These are phyloP conservation scores for Carterocephalus palaemon DNA, from an alignment of 2,888 invertebrate species.

Conservation along the genomic window DNA sequence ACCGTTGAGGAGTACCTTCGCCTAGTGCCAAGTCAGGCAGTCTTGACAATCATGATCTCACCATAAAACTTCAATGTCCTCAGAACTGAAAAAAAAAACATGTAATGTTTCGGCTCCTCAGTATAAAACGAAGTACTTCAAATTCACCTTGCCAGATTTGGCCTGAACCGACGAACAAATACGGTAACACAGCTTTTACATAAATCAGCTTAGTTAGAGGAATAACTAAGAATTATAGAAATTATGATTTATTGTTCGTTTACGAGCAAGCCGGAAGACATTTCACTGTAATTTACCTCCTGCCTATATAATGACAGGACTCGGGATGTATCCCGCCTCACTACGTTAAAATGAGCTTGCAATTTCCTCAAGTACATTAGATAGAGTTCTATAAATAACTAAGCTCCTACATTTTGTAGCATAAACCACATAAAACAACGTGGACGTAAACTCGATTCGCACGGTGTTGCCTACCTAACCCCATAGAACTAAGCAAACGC, in stretches of 20 bases:
- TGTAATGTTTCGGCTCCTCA: too few relatives aligned
- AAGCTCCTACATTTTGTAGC: conserved; percentile 15
- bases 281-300: conserved; percentile 4
- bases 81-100: too few relatives aligned
- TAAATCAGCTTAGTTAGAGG: too few relatives aligned
- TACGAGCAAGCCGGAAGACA: not conserved
- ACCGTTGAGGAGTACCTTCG: too few relatives aligned
- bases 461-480: conserved; percentile 43
- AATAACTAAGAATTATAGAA: conserved; percentile 2
- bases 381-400: conserved; percentile 12
- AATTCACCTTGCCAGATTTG: too few relatives aligned
- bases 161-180: too few relatives aligned
- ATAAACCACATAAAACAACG: conserved; percentile 14
- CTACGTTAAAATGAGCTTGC: not conserved
- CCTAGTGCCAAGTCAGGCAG: too few relatives aligned
- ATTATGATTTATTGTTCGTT: conserved; percentile 13
- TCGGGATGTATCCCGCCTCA: not conserved
- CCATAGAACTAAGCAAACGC: conserved; percentile 47
- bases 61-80: too few relatives aligned
- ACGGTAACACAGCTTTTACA: conserved; percentile 4
- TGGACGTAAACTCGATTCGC: conserved; percentile 48
- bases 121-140: too few relatives aligned
- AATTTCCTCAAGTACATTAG: not conserved
- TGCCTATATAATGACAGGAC: not conserved
- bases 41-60: too few relatives aligned